phyloP scores from a whole-genome alignment of 64 coral and sea anemone genomes.

The Stichodactyla helianthus region DNA sequence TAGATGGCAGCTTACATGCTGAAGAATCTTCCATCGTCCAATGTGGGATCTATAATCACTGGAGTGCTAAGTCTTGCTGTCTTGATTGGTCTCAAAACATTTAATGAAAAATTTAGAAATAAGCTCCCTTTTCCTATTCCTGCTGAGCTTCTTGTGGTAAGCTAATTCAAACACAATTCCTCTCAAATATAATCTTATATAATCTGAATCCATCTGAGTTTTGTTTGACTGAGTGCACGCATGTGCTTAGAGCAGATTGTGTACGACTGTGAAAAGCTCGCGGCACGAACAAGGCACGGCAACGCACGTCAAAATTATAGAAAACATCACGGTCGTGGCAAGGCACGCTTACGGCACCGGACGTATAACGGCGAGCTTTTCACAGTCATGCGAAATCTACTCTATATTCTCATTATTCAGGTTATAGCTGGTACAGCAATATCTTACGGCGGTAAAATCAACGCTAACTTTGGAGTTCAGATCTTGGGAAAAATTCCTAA shows the following conservation, averaged over 20 bases:
- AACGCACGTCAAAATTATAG: too few relatives aligned
- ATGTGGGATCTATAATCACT: slow-evolving; percentile 70
- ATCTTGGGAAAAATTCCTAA: slow-evolving; percentile 15
- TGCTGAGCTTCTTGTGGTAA: slow-evolving; percentile 88
- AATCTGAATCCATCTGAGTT: too few relatives aligned
- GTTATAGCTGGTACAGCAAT: slow-evolving; percentile 72
- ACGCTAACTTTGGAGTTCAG: slow-evolving; percentile 50
- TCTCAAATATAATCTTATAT: too few relatives aligned
- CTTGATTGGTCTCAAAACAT: slow-evolving; percentile 68
- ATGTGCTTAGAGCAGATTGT: too few relatives aligned
- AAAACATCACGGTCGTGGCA: too few relatives aligned
- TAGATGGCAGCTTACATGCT: slow-evolving; percentile 58
- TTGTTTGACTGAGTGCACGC: too few relatives aligned
- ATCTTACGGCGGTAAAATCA: slow-evolving; percentile 72
- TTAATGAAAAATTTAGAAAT: slow-evolving; percentile 75
- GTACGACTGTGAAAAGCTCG: too few relatives aligned
- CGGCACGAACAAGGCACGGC: too few relatives aligned
- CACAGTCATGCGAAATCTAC: too few relatives aligned
- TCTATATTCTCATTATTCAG: neutral
- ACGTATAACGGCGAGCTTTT: too few relatives aligned
- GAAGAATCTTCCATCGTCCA: slow-evolving; percentile 44
- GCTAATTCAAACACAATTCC: too few relatives aligned
- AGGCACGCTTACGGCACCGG: too few relatives aligned
- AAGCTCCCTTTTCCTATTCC: slow-evolving; percentile 76
- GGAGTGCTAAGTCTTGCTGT: slow-evolving; percentile 66